A percentile compares a stretch with the other conserved stretches of the same genome.
These are phyloP conservation scores for Aromia moschata DNA, from an alignment of 2,888 invertebrate genomes.

Conservation along the genomic window DNA sequence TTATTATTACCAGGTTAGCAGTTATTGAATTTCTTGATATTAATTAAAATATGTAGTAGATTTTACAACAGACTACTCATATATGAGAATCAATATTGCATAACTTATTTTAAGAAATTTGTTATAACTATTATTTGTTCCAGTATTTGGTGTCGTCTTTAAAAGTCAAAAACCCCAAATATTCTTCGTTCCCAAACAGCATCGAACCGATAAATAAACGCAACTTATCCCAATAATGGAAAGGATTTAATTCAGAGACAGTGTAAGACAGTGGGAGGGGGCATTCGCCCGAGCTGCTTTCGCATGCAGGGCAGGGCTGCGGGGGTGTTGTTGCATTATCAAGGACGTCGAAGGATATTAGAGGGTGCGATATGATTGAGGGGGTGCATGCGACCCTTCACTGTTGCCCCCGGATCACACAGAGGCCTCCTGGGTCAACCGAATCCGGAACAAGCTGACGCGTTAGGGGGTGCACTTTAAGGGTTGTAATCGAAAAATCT, in stretches of 20 bases:
- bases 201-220: too few relatives aligned
- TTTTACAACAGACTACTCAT: too few relatives aligned
- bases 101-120: too few relatives aligned
- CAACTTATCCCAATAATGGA: slow-evolving; percentile 25
- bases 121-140: too few relatives aligned
- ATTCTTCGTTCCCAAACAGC: too few relatives aligned
- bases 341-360: slow-evolving; percentile 63
- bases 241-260: slow-evolving; percentile 12
- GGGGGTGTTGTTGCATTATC: slow-evolving; percentile 62
- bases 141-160: too few relatives aligned
- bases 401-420: slow-evolving; percentile 43
- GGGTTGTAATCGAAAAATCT: slow-evolving; percentile 49
- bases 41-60: too few relatives aligned
- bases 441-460: slow-evolving; percentile 53
- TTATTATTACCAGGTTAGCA: too few relatives aligned
- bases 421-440: slow-evolving; percentile 59
- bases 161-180: too few relatives aligned
- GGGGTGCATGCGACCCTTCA: slow-evolving; percentile 51
- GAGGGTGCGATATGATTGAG: slow-evolving; percentile 64
- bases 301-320: slow-evolving; percentile 39
- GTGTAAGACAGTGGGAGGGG: slow-evolving; percentile 32
- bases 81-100: too few relatives aligned
- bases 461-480: slow-evolving; percentile 46
- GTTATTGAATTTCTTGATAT: too few relatives aligned
- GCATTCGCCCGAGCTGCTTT: slow-evolving; percentile 31